Percentiles rank a stretch among this genome's conserved stretches.
Evolutionary conservation across 2,888 invertebrate genomes (phyloP).

Genomic region (Galerucella nymphaeae): DNA sequence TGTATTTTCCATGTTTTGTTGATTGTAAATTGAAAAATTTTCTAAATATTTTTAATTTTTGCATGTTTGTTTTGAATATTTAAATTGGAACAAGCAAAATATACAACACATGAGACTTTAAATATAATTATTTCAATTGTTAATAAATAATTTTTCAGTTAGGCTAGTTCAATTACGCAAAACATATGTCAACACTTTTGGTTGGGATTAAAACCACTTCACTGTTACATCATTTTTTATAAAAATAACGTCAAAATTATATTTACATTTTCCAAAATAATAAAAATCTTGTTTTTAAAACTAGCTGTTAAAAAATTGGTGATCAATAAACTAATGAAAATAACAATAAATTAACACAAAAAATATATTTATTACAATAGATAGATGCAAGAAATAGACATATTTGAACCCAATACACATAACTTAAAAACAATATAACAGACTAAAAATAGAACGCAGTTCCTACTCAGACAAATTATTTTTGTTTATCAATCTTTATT

Average conservation of each 20-base stretch:
- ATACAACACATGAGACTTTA: background rate
- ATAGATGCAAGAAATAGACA: too few species aligned
- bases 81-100: conserved; percentile 11
- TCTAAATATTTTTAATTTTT: conserved; percentile 13
- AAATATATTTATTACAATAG: too few species aligned
- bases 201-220: background rate
- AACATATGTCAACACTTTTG: conserved; percentile 1
- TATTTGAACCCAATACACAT: too few species aligned
- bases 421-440: too few species aligned
- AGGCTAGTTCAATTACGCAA: background rate
- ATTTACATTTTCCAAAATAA: background rate
- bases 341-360: too few species aligned
- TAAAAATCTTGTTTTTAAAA: background rate
- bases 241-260: background rate
- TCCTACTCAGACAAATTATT: background rate
- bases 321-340: too few species aligned
- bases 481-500: background rate
- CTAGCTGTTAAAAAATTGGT: too few species aligned
- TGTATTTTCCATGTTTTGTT: conserved; percentile 5
- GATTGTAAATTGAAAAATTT: background rate
- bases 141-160: conserved; percentile 5
- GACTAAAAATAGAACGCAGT: too few species aligned
- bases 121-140: conserved; percentile 5
- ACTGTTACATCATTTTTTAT: background rate
- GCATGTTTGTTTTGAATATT: conserved; percentile 12